Percentiles rank a stretch among this genome's conserved stretches.
Conservation (phyloP, 2,113 vertebrate genomes). For the Myotis lucifugus region DNA sequence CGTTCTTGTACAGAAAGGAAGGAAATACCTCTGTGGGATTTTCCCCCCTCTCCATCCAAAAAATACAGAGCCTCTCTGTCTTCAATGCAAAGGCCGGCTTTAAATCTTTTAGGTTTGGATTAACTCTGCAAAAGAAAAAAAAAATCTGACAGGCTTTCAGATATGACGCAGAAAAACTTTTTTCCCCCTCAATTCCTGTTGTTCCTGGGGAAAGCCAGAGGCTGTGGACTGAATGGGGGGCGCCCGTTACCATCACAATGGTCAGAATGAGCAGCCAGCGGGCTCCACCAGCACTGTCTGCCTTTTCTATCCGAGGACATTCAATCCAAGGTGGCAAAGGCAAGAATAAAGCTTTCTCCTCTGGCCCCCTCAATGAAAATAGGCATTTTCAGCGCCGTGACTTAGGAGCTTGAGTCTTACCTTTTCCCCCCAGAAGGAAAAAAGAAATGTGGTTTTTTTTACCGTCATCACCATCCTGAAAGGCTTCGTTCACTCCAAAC, state of each 20-base stretch:
- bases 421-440: neutral
- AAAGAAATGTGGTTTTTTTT: conserved; percentile 20
- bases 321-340: conserved; percentile 81
- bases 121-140: conserved; percentile 86
- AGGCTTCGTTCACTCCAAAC: conserved; percentile 62
- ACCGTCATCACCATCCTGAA: conserved; percentile 65
- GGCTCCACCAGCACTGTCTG: conserved; percentile 84
- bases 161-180: conserved; percentile 88
- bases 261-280: conserved; percentile 89
- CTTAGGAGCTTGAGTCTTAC: conserved; percentile 43
- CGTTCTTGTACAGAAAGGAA: conserved; percentile 89
- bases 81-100: conserved; percentile 88
- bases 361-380: conserved; percentile 61
- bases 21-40: conserved; percentile 91
- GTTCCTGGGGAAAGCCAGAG: conserved; percentile 89
- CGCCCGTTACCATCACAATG: conserved; percentile 92
- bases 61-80: conserved; percentile 90
- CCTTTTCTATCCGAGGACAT: conserved; percentile 81
- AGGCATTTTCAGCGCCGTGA: neutral
- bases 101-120: conserved; percentile 92
- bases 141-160: conserved; percentile 93
- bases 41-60: conserved; percentile 85
- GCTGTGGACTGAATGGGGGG: conserved; percentile 86
- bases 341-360: conserved; percentile 69
- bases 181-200: conserved; percentile 84